Evolutionary conservation across 2,113 vertebrate species (phyloP), one percentile per base, ranked within the genome.

Genomic region (Egretta garzetta): DNA sequence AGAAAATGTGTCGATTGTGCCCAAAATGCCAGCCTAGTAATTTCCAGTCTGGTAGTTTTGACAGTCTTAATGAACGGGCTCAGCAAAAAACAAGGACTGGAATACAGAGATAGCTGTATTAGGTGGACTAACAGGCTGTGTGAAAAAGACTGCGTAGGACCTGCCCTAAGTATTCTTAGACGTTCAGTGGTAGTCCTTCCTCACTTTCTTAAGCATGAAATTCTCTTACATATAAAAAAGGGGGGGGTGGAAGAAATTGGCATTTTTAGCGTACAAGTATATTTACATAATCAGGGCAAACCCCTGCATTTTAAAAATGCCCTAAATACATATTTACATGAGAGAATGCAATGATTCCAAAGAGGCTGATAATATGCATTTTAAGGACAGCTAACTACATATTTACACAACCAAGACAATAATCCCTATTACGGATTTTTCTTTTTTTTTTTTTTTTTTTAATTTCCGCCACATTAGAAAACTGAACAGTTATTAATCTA

Each of bases 261-360:
- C 79, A 86, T 91, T 94, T 79, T 88, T 85, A 71, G 77, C 68
- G 66, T 90, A 92, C 88, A 94, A 80, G 89, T 27, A 43, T 55
- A 95, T 90, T 74, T 96, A 86, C 77, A 95, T 92, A 97, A 97
- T n/a, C 91, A 95, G 95, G 90, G 92, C 93, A 95, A 97, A 96
- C 7, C 3, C 63, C 73, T 91, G 92, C 77, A 83, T 96, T 97
- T 96, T 92, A 90, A 91, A 97, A 97, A 95, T 96, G 94, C 76
- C 90, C 96, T 97, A 91, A 97, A 97, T 95, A 95, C 87, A 96
- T 90, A 96, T 96, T 97, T 96, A 92, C 76, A 96, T 89, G 94
- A 97, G 86, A 93, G 47, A 96, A 93, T 81, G 92, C 72, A 93
- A 47, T n/a, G 92, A 95, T 62, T 97, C 93, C 81, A 83, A 97